phyloP scores from a whole-genome alignment of 1,140 invertebrate species.

The Chelonus insularis region DNA sequence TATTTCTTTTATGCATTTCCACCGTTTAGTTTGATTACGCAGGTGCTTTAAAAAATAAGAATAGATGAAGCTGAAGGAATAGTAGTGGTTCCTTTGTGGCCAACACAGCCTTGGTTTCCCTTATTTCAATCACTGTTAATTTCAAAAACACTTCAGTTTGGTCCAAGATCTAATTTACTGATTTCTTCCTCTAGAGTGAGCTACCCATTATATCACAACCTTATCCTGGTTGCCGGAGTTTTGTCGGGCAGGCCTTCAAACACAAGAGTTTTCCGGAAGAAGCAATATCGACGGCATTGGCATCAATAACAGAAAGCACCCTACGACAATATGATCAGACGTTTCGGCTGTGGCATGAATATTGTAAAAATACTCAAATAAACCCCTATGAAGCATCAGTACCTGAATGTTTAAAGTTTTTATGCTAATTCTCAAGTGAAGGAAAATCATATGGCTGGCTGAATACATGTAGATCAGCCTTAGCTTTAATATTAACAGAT shows the following conservation, averaged over 20 bases:
- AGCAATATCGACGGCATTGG: background rate
- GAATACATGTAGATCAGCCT: background rate
- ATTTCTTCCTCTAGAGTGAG: background rate
- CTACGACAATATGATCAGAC: too few species aligned
- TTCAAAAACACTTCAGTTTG: conserved; percentile 8
- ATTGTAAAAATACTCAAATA: too few species aligned
- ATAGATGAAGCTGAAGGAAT: conserved; percentile 21
- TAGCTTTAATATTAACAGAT: background rate
- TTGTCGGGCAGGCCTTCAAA: background rate
- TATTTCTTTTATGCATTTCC: conserved; percentile 31
- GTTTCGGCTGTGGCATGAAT: too few species aligned
- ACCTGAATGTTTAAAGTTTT: too few species aligned
- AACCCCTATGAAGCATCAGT: too few species aligned
- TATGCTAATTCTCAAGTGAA: too few species aligned
- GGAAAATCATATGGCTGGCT: background rate
- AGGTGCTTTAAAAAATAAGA: conserved; percentile 26
- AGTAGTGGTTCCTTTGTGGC: conserved; percentile 27
- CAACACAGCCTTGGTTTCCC: conserved; percentile 27
- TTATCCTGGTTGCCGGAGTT: background rate
- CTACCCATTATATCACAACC: too few species aligned
- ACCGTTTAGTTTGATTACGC: conserved; percentile 22
- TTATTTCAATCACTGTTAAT: conserved; percentile 23
- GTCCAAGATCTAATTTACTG: conserved; percentile 3
- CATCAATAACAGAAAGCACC: background rate
- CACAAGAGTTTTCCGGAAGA: background rate